Conservation (phyloP, 2,888 invertebrate species). For the Pegoplata infirma region DNA sequence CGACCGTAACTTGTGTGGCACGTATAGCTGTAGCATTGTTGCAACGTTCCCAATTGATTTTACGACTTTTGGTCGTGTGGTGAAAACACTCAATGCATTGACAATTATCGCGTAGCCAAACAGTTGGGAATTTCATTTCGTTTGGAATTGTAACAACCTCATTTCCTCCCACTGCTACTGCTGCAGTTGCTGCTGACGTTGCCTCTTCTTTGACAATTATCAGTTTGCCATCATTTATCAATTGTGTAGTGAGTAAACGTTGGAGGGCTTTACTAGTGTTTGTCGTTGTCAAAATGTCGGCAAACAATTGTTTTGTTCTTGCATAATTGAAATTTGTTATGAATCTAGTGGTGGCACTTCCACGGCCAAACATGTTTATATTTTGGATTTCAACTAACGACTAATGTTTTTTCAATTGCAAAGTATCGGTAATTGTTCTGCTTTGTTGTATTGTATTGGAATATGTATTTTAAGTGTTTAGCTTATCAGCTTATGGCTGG, state of each 20-base stretch:
- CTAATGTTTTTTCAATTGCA: no score
- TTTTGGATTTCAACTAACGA: neutral
- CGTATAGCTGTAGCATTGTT: slow-evolving; percentile 79
- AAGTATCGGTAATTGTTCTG: no score
- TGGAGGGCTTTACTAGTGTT: neutral
- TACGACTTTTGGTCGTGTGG: slow-evolving; percentile 81
- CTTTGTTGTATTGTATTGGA: neutral
- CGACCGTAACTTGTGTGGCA: slow-evolving; percentile 68
- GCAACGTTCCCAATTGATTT: slow-evolving; percentile 80
- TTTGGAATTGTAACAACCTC: no score
- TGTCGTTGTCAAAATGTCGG: neutral
- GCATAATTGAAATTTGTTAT: slow-evolving; percentile 25
- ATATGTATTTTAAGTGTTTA: neutral
- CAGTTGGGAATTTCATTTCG: slow-evolving; percentile 81
- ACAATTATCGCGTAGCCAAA: slow-evolving; percentile 88
- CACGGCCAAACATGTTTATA: slow-evolving; percentile 25
- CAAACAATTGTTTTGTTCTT: slow-evolving; percentile 2
- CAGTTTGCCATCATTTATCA: slow-evolving; percentile 61
- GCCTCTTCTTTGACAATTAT: slow-evolving; percentile 62
- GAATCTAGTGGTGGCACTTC: neutral
- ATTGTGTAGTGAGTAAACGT: slow-evolving; percentile 43
- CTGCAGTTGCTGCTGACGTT: neutral
- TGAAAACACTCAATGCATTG: slow-evolving; percentile 85
- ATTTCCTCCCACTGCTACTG: slow-evolving; percentile 1
- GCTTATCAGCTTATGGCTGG: neutral